Evolutionary conservation across 2,113 vertebrate genomes (phyloP).

Genomic region (Sus scrofa): DNA sequence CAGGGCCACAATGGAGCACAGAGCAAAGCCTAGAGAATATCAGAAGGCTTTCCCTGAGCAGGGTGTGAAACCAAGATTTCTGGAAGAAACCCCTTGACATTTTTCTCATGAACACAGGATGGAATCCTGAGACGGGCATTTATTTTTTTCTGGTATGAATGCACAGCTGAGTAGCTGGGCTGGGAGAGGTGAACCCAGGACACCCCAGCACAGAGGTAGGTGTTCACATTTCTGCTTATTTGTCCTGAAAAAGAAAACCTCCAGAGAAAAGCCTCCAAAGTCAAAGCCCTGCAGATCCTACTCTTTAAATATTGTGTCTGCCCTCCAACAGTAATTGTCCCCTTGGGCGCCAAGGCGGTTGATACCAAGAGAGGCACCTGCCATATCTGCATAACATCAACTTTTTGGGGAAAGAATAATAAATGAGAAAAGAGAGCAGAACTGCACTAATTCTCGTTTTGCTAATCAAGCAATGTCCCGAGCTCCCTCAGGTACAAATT

Average conservation of each 20-base stretch:
- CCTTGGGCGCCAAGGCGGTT: neutral
- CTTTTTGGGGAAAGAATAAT: neutral
- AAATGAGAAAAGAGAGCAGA: neutral
- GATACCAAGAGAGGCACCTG: no score
- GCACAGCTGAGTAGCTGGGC: neutral
- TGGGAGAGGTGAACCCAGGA: neutral
- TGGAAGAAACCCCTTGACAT: neutral
- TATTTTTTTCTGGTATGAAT: neutral
- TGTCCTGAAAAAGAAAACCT: neutral
- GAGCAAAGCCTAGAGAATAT: neutral
- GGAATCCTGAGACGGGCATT: neutral
- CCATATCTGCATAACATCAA: neutral
- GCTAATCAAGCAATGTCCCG: no score
- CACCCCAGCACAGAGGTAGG: accelerated
- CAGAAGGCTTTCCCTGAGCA: neutral
- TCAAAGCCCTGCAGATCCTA: neutral
- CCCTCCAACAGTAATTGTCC: neutral
- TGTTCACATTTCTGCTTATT: neutral
- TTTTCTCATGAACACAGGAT: neutral
- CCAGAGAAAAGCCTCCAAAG: neutral
- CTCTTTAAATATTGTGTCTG: neutral
- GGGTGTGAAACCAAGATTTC: neutral
- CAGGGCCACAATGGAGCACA: accelerated
- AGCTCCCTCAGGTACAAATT: neutral
- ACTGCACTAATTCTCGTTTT: no score